Evolutionary conservation across 2,113 vertebrate genomes (phyloP).

Genomic region (Psittacula cyanocephala): DNA sequence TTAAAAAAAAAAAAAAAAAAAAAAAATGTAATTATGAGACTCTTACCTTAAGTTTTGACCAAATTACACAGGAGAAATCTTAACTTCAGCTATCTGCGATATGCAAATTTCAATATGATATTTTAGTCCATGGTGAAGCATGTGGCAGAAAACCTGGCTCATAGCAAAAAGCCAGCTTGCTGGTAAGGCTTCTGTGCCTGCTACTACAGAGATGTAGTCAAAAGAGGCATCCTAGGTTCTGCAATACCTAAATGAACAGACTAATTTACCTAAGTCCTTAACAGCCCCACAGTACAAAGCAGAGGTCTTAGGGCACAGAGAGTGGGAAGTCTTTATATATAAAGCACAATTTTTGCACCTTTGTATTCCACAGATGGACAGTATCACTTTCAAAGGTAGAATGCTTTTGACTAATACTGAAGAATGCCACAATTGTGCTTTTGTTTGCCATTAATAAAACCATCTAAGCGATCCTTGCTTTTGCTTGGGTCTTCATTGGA

Average conservation of each 20-base stretch:
- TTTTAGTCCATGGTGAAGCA: conserved; percentile 23
- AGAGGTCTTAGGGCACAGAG: conserved; percentile 8
- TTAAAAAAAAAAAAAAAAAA: background rate
- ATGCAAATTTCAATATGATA: conserved; percentile 14
- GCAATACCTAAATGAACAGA: conserved; percentile 31
- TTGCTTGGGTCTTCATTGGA: background rate
- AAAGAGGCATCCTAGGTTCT: background rate
- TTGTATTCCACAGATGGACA: background rate
- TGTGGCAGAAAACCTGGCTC: conserved; percentile 25
- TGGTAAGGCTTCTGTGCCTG: background rate
- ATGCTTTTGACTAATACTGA: background rate
- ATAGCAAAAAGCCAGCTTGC: background rate
- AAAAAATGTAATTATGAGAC: accelerated
- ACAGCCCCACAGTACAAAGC: conserved; percentile 4
- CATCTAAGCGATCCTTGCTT: background rate
- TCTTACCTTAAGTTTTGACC: conserved; percentile 19
- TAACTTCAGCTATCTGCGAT: background rate
- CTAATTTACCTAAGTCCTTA: conserved; percentile 29
- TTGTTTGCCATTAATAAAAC: background rate
- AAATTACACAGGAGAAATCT: background rate
- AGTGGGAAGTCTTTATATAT: background rate
- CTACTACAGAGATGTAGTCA: background rate
- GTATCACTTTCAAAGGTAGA: background rate
- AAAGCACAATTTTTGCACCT: background rate
- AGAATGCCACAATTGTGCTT: background rate